Percentiles rank a stretch among this genome's conserved stretches.
Conservation (phyloP, 2,113 vertebrate species). For the Otolemur garnettii region DNA sequence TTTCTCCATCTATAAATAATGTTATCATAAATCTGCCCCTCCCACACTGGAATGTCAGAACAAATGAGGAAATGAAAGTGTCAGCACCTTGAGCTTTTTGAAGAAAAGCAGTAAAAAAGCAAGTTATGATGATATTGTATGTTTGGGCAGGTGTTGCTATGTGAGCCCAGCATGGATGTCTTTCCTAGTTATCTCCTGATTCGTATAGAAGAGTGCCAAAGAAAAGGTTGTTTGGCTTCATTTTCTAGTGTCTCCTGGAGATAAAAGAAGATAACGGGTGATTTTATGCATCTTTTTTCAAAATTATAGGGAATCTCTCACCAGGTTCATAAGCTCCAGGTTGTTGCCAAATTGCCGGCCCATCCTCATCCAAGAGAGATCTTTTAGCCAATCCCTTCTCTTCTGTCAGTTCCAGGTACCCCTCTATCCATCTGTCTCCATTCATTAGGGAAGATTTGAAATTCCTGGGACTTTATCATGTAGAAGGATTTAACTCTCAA, state of each 20-base stretch:
- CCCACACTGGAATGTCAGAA: slow-evolving; percentile 72
- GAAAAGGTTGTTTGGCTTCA: slow-evolving; percentile 39
- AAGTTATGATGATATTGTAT: slow-evolving; percentile 32
- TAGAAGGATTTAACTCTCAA: slow-evolving; percentile 72
- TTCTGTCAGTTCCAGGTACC: not conserved
- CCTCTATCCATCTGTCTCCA: not conserved
- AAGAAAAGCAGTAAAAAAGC: slow-evolving; percentile 64
- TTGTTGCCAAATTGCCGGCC: not conserved
- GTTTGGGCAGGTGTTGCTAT: slow-evolving; percentile 3
- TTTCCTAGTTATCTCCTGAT: slow-evolving; percentile 25
- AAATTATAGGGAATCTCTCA: slow-evolving; percentile 47
- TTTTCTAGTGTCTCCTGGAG: not conserved
- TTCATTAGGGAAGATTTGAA: slow-evolving; percentile 59
- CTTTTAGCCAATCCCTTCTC: slow-evolving; percentile 19
- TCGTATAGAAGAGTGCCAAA: not conserved
- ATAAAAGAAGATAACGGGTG: slow-evolving; percentile 23
- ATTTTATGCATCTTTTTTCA: not conserved
- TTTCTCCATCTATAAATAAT: slow-evolving; percentile 80
- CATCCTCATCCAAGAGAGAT: not conserved
- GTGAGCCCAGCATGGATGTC: not conserved
- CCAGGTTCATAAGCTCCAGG: not conserved
- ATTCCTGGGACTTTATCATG: slow-evolving; percentile 78
- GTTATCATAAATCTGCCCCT: slow-evolving; percentile 75
- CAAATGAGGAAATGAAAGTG: slow-evolving; percentile 71
- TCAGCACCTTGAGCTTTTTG: slow-evolving; percentile 54